Conservation (phyloP, 2,113 vertebrate species). For the Machaerirhynchus nigripectus region DNA sequence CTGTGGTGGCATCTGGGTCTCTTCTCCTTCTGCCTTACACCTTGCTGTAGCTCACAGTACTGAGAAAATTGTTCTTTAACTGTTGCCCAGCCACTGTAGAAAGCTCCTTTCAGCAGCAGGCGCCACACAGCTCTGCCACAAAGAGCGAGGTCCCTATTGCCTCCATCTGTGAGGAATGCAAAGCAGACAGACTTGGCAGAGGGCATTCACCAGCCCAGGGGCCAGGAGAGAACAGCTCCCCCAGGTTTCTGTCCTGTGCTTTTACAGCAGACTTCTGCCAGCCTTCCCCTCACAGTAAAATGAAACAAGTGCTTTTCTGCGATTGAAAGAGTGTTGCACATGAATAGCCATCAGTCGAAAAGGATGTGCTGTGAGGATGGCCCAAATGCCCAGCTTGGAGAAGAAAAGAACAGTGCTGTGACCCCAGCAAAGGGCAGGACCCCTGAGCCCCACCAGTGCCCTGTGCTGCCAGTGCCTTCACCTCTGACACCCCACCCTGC, state of each 20-base stretch:
- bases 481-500: background rate
- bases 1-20: background rate
- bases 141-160: background rate
- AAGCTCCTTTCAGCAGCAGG: background rate
- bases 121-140: background rate
- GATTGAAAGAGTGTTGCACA: background rate
- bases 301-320: background rate
- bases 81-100: background rate
- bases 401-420: slow-evolving; percentile 6
- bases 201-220: background rate
- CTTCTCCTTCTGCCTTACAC: background rate
- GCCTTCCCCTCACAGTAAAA: background rate
- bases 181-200: background rate
- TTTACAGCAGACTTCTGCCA: background rate
- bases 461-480: background rate
- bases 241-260: background rate
- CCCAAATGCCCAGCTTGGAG: background rate
- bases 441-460: background rate
- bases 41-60: background rate
- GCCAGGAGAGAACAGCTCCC: background rate
- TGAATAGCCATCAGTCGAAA: slow-evolving; percentile 24
- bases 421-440: slow-evolving; percentile 22
- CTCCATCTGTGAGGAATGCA: background rate
- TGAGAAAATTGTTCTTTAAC: background rate
- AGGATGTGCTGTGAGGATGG: background rate